These are phyloP conservation scores for Sciurus niger DNA, from an alignment of 2,113 vertebrate genomes.

Conservation along the genomic window DNA sequence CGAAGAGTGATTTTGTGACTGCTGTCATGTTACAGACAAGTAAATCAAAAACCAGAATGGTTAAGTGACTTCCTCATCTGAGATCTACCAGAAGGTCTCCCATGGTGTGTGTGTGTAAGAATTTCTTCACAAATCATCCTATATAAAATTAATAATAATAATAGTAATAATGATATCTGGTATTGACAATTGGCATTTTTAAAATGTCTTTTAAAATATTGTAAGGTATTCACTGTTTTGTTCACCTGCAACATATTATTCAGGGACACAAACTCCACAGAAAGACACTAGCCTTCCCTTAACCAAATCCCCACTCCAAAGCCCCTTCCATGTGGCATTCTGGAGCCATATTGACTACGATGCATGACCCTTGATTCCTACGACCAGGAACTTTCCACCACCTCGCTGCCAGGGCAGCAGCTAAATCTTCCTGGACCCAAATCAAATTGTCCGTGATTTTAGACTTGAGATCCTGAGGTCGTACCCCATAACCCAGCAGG, in stretches of 20 bases:
- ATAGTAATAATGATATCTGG: not conserved
- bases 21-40: not conserved
- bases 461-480: not conserved
- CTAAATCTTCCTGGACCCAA: not conserved
- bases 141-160: not conserved
- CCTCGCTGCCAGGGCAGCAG: not conserved
- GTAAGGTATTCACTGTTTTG: not conserved
- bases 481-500: not conserved
- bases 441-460: not conserved
- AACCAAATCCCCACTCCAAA: not conserved
- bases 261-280: not conserved
- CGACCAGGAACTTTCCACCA: not conserved
- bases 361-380: not conserved
- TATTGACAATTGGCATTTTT: not conserved
- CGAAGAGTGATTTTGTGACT: not conserved
- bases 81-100: not conserved
- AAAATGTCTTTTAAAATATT: not conserved
- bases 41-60: not conserved
- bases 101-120: not conserved
- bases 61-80: not conserved
- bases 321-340: not conserved
- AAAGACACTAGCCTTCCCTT: not conserved
- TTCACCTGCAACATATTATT: not conserved
- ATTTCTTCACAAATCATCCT: not conserved
- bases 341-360: not conserved